These are phyloP conservation scores for Elysia crispata DNA, from an alignment of 2,888 invertebrate species.

Conservation along the genomic window DNA sequence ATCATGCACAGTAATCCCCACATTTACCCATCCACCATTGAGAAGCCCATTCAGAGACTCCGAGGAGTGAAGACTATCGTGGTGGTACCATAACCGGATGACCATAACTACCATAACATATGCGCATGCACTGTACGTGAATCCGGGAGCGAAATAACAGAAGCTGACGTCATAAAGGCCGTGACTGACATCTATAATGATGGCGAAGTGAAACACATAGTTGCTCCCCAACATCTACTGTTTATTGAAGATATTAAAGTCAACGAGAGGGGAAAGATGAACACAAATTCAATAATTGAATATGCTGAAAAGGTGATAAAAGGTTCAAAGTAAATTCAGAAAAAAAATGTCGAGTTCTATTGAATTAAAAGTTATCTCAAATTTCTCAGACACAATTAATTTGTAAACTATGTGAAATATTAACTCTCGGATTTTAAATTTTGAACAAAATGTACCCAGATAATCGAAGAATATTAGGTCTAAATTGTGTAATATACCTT, in stretches of 20 bases:
- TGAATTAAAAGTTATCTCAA: too few relatives aligned
- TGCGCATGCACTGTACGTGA: slow-evolving; percentile 19
- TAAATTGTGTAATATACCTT: too few relatives aligned
- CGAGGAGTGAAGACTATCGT: slow-evolving; percentile 17
- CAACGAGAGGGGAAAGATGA: slow-evolving; percentile 24
- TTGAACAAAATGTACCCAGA: too few relatives aligned
- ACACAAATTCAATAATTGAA: slow-evolving; percentile 9
- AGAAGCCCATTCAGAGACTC: slow-evolving; percentile 1
- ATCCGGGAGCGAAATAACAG: slow-evolving; percentile 1
- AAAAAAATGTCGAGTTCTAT: too few relatives aligned
- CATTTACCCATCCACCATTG: slow-evolving; percentile 16
- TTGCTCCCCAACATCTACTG: slow-evolving; percentile 26
- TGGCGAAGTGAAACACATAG: neutral
- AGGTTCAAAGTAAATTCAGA: neutral
- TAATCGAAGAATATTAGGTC: too few relatives aligned
- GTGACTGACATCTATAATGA: neutral
- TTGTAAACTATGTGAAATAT: too few relatives aligned
- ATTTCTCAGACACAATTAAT: too few relatives aligned
- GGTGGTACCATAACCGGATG: slow-evolving; percentile 9
- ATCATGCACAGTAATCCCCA: slow-evolving; percentile 16
- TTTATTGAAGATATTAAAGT: slow-evolving; percentile 3
- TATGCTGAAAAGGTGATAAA: slow-evolving; percentile 11
- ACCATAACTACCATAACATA: slow-evolving; percentile 21
- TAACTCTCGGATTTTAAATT: too few relatives aligned
- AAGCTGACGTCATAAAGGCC: slow-evolving; percentile 1